Evolutionary conservation across 1,140 invertebrate genomes (phyloP), one percentile per base, ranked within the genome.

Genomic region (Drosophila eugracilis): DNA sequence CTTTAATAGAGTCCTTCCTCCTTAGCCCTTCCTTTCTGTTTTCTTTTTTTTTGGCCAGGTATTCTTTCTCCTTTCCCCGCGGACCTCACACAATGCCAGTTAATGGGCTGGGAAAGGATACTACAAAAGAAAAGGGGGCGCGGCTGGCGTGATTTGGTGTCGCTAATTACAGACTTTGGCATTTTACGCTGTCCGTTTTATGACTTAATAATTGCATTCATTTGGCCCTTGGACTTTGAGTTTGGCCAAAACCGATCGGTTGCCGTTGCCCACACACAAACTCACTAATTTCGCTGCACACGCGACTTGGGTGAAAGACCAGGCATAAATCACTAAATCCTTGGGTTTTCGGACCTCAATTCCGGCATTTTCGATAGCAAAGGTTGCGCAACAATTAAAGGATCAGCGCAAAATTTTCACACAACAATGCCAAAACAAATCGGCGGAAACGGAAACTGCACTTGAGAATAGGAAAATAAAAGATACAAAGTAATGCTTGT

Each of bases 341-440:
- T 42, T 37, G 44, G 34, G 26, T 3, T n/a, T 3, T 15, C 14
- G 4, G 44, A 15, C 44, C 54, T 44, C 48, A 41, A 42, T 26
- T 55, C 22, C 39, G 32, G n/a, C 42, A 58, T 57, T 65, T 45
- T 78, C 24, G 19, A 21, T 19, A 22, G 60, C 37, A 21, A 41
- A 28, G n/a, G 60, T 65, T 86, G 78, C 57, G 78, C 67, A 88
- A 89, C 50, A 75, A 89, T 89, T 89, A 89, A 78, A 72, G 86
- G 86, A 89, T 89, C 86, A 71, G 75, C 50, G 70, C 54, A 80
- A 70, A 78, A 76, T 72, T 54, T 85, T 89, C 85, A 89, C 86
- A 89, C 86, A 89, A 86, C 78, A 89, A 83, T 88, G 84, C 83
- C 83, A 86, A 88, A 86, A 88, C 85, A 86, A 72, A 44, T 26